phyloP scores from a whole-genome alignment of 2,113 vertebrate genomes.

The Cephalopholis sonnerati region DNA sequence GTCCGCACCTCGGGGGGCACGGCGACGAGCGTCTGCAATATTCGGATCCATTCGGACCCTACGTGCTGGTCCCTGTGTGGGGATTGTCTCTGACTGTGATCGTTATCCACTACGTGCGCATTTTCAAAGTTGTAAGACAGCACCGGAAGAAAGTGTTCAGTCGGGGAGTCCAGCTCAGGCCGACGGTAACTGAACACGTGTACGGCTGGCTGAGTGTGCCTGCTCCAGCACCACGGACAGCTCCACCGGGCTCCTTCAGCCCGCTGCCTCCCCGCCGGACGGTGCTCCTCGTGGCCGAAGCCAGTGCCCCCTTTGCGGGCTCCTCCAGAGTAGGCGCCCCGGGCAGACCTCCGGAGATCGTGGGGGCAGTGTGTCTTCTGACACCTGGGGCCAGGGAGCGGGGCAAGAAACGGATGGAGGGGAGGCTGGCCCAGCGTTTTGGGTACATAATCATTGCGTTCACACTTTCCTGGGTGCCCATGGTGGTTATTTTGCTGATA shows the following conservation, averaged over 20 bases:
- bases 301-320: constrained; percentile 7
- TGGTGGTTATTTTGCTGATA: constrained; percentile 70
- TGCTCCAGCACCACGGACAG: constrained; percentile 6
- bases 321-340: not conserved
- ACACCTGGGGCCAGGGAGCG: constrained; percentile 66
- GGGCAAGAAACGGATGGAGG: constrained; percentile 75
- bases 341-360: constrained; percentile 52
- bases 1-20: not conserved
- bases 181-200: constrained; percentile 29
- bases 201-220: constrained; percentile 38
- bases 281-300: constrained; percentile 34
- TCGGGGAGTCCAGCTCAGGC: constrained; percentile 60
- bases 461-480: constrained; percentile 77
- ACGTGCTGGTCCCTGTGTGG: constrained; percentile 77
- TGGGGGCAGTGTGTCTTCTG: constrained; percentile 77
- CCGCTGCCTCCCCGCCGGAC: not conserved
- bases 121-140: constrained; percentile 70
- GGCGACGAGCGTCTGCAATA: not conserved
- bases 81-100: constrained; percentile 64
- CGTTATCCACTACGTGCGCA: constrained; percentile 72
- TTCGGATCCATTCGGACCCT: constrained; percentile 67
- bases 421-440: constrained; percentile 76
- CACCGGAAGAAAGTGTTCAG: constrained; percentile 74
- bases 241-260: not conserved
- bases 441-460: constrained; percentile 78